Evolutionary conservation across 2,888 invertebrate genomes (phyloP).

Genomic region (Tenodera sinensis): DNA sequence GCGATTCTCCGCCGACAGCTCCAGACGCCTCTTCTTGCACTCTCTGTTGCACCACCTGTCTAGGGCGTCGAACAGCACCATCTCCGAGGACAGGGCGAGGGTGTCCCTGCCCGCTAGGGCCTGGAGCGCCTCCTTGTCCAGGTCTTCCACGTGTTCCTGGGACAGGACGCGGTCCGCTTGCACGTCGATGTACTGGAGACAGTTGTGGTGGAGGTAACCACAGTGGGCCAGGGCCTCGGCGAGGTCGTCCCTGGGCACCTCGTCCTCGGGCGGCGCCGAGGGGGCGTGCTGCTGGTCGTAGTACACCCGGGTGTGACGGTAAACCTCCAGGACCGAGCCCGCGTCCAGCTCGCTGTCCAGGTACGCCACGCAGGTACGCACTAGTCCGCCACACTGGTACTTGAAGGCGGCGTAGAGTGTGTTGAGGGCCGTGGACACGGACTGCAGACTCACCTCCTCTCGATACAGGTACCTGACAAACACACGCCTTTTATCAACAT

Average conservation of each 20-base stretch:
- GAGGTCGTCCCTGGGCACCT: conserved; percentile 29
- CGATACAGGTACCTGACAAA: conserved; percentile 58
- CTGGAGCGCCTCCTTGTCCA: conserved; percentile 61
- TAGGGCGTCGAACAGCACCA: conserved; percentile 49
- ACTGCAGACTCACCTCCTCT: conserved; percentile 58
- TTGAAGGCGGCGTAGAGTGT: conserved; percentile 72
- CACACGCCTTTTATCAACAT: too few species aligned
- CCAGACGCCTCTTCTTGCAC: conserved; percentile 52
- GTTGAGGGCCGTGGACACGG: conserved; percentile 62
- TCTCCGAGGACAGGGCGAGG: conserved; percentile 60
- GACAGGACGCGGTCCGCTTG: conserved; percentile 53
- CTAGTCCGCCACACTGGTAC: conserved; percentile 66
- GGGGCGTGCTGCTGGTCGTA: neutral
- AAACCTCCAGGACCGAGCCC: conserved; percentile 62
- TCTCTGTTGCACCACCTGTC: conserved; percentile 59
- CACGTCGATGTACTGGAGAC: conserved; percentile 60
- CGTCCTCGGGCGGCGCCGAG: conserved; percentile 33
- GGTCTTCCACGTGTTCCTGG: conserved; percentile 57
- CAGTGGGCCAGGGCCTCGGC: conserved; percentile 50
- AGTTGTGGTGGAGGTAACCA: conserved; percentile 62
- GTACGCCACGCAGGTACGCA: conserved; percentile 62
- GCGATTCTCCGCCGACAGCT: conserved; percentile 51
- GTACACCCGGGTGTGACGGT: conserved; percentile 47
- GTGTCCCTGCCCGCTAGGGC: conserved; percentile 65
- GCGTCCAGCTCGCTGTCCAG: conserved; percentile 61